Evolutionary conservation across 1,140 invertebrate species (phyloP), one percentile per base, ranked within the genome.

Genomic region (Ceratoteleas bidentatus): DNA sequence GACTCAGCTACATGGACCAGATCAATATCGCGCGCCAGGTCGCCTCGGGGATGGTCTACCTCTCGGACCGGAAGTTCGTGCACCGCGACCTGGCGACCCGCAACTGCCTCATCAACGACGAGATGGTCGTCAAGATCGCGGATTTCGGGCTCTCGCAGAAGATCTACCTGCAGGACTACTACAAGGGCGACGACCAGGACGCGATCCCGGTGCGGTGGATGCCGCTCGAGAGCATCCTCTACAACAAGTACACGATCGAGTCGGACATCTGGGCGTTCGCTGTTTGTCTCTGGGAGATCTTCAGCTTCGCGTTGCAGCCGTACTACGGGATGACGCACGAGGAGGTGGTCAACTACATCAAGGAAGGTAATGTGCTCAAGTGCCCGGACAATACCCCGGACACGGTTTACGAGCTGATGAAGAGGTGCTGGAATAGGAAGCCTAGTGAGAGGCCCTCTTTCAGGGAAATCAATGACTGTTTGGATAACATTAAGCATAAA

Each of bases 241-340:
- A 97, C 87, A 98, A 98, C 88, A 97, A 97, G 88, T 98, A 98
- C 88, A 98, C 97, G 4, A 93, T 97, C 54, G 97, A 98, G 88
- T 96, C 96, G 13, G 97, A 98, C 91, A 96, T 98, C 3, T 98
- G 97, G 97, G 96, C 97, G 16, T 98, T 96, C 92, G 97, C 96
- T 11, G 96, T 98, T 2, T 97, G 96, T 86, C 90, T 98, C 1
- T 98, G 97, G 97, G 97, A 98, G 91, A 97, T 98, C 85, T 98
- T 98, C 90, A 96, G 96, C 11, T 98, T 97, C 91, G 97, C 97
- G 14, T 91, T 98, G 68, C 97, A 98, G 89, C 97, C 97, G 9
- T 98, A 98, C 87, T 98, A 97, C 90, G 97, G 97, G 0, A 96
- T 98, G 94, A 97, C 97, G 4, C 97, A 98, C 88, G 97, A 98